phyloP scores from a whole-genome alignment of 2,888 invertebrate species.

The Stegana nigrithorax region DNA sequence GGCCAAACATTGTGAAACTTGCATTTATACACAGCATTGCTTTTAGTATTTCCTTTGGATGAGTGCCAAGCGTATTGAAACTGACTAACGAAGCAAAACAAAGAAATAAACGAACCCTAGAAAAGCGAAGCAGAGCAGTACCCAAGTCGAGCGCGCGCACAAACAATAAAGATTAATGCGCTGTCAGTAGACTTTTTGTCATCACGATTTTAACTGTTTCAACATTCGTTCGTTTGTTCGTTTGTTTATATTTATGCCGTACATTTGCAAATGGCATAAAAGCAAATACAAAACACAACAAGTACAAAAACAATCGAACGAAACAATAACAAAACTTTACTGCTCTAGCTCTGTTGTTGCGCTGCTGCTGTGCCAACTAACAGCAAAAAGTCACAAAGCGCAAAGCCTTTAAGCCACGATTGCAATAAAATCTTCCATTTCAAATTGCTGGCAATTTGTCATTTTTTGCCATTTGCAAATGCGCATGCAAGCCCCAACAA shows the following conservation, averaged over 20 bases:
- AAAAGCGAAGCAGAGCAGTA: background rate
- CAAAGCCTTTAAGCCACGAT: too few species aligned
- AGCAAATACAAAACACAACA: background rate
- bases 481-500: too few species aligned
- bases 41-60: conserved; percentile 2
- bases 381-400: too few species aligned
- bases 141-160: background rate
- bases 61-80: too few species aligned
- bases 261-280: background rate
- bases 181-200: conserved; percentile 13
- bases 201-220: conserved; percentile 1
- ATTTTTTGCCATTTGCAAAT: too few species aligned
- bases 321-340: too few species aligned
- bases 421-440: background rate
- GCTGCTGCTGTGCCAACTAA: too few species aligned
- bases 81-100: too few species aligned
- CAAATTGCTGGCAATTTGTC: conserved; percentile 3
- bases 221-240: too few species aligned
- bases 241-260: too few species aligned
- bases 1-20: background rate
- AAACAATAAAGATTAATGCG: conserved; percentile 16
- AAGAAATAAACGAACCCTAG: background rate
- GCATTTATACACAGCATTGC: background rate
- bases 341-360: too few species aligned
- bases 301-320: background rate